Conservation (phyloP, 2,888 invertebrate genomes). For the Neoscelio sp. region DNA sequence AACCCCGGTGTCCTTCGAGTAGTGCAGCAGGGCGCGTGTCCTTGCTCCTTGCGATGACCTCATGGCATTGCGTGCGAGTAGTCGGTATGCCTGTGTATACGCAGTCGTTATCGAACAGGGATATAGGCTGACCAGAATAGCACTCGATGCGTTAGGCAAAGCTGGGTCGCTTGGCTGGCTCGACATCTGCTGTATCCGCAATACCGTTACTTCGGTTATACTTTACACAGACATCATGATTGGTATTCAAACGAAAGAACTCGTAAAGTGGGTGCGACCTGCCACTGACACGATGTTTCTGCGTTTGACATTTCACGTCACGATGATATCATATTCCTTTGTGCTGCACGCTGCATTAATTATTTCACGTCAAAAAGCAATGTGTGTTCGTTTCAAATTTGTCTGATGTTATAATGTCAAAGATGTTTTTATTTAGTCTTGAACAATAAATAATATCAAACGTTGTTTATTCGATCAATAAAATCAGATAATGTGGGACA, state of each 20-base stretch:
- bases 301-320: constrained; percentile 63
- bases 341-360: constrained; percentile 49
- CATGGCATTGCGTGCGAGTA: constrained; percentile 32
- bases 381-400: background rate
- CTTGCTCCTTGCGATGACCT: constrained; percentile 78
- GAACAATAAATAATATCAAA: too few species aligned
- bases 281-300: constrained; percentile 59
- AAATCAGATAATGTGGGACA: too few species aligned
- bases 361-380: constrained; percentile 29
- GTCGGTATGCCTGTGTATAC: constrained; percentile 57
- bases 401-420: too few species aligned
- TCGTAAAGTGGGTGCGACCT: constrained; percentile 69
- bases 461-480: too few species aligned
- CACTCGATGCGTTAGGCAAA: constrained; percentile 73
- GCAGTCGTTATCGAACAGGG: constrained; percentile 42
- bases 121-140: constrained; percentile 73
- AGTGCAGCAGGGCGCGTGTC: constrained; percentile 70
- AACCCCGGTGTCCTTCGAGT: constrained; percentile 39
- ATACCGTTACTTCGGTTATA: constrained; percentile 77
- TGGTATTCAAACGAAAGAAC: constrained; percentile 66
- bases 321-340: constrained; percentile 62
- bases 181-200: constrained; percentile 74
- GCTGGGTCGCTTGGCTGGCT: constrained; percentile 75
- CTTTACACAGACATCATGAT: constrained; percentile 60
- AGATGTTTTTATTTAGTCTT: too few species aligned